A percentile compares a stretch with the other conserved stretches of the same genome.
Conservation (phyloP, 2,797 vertebrate species). For the Microcaecilia unicolor region DNA sequence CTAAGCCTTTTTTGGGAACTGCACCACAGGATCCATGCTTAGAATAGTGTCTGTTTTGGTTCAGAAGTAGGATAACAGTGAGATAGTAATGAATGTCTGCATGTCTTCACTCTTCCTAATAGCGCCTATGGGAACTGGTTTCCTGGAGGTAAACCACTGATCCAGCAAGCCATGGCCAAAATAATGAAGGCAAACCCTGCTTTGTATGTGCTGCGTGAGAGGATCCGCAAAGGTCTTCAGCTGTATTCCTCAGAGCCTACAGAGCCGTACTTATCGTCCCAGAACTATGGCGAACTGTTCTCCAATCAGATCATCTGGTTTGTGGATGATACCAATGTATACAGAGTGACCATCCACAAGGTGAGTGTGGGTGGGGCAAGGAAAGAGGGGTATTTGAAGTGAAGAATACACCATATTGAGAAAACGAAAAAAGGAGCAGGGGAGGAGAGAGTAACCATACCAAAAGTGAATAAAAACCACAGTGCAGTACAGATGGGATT, state of each 20-base stretch:
- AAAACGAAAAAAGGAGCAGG: too few species aligned
- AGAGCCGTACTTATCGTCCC: slow-evolving; percentile 95
- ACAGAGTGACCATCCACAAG: slow-evolving; percentile 98
- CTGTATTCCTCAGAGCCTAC: slow-evolving; percentile 97
- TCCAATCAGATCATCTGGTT: slow-evolving; percentile 99
- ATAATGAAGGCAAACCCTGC: slow-evolving; percentile 99
- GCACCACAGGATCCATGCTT: too few species aligned
- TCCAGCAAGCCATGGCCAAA: slow-evolving; percentile 98
- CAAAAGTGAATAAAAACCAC: too few species aligned
- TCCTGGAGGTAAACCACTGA: slow-evolving; percentile 94
- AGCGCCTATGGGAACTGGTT: slow-evolving; percentile 98
- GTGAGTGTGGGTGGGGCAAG: slow-evolving; percentile 40
- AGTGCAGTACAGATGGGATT: too few species aligned
- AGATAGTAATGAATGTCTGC: not conserved
- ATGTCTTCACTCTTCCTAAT: not conserved
- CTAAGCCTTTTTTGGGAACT: too few species aligned
- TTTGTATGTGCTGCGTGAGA: slow-evolving; percentile 89
- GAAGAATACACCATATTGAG: too few species aligned
- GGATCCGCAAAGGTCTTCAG: slow-evolving; percentile 94
- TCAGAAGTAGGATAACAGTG: too few species aligned
- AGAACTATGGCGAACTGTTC: slow-evolving; percentile 98
- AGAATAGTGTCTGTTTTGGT: too few species aligned
- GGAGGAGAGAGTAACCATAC: too few species aligned
- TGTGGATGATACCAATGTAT: slow-evolving; percentile 97
- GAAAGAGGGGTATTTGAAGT: not conserved